These are phyloP conservation scores for Bruchidius siliquastri DNA, from an alignment of 2,888 invertebrate genomes.

Conservation along the genomic window DNA sequence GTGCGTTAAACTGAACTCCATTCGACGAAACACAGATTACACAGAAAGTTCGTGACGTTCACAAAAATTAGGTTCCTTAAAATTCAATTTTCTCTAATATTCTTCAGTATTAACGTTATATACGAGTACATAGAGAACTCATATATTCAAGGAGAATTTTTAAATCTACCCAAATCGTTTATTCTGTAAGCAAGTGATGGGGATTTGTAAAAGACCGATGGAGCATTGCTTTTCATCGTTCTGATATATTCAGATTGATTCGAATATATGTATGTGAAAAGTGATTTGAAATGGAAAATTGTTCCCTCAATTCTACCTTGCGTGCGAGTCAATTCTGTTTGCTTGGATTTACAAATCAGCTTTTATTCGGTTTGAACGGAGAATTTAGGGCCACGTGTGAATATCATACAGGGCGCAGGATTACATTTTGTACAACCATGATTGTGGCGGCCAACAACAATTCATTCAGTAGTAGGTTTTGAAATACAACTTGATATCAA, in stretches of 20 bases:
- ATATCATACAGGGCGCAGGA: not conserved
- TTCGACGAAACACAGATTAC: no score
- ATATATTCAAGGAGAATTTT: not conserved
- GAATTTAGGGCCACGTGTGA: not conserved
- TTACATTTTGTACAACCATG: not conserved
- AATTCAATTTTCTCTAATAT: no score
- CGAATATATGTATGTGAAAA: not conserved
- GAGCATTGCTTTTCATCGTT: not conserved
- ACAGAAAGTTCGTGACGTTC: no score
- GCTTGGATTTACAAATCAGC: not conserved
- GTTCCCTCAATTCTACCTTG: not conserved
- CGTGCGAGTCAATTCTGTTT: not conserved
- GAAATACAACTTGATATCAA: no score
- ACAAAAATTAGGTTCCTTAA: no score
- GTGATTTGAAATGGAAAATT: not conserved
- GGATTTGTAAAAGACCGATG: not conserved
- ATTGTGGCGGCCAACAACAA: no score
- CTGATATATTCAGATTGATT: not conserved
- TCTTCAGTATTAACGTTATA: no score
- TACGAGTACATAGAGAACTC: no score
- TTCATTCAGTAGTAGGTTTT: no score
- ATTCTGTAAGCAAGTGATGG: not conserved
- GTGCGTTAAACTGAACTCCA: no score
- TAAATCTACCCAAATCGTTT: no score
- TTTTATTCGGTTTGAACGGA: not conserved